Conservation (phyloP, 92 coral and sea anemone species). For the Phymanthus crucifer region DNA sequence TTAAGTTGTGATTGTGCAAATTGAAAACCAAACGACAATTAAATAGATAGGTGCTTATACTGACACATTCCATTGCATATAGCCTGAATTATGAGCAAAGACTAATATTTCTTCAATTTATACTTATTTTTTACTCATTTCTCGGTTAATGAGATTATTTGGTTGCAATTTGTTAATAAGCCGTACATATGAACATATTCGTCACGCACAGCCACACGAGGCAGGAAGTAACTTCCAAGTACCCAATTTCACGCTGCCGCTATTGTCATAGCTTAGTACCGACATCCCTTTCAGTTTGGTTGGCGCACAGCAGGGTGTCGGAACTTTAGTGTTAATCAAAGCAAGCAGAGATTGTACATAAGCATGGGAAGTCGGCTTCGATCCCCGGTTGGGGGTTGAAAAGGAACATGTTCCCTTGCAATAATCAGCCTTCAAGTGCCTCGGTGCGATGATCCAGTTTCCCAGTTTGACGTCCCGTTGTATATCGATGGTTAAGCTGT, state of each 20-base stretch:
- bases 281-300: constrained; percentile 81
- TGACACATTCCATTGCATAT: too few relatives aligned
- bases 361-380: constrained; percentile 87
- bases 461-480: constrained; percentile 80
- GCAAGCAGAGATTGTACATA: constrained; percentile 82
- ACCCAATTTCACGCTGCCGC: constrained; percentile 73
- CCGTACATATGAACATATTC: too few relatives aligned
- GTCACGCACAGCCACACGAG: constrained; percentile 90
- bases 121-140: too few relatives aligned
- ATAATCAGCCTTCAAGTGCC: constrained; percentile 81
- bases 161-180: too few relatives aligned
- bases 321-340: constrained; percentile 73
- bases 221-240: constrained; percentile 87
- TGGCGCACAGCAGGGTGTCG: constrained; percentile 96
- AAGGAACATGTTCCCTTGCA: constrained; percentile 90
- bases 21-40: too few relatives aligned
- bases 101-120: too few relatives aligned
- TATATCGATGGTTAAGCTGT: constrained; percentile 76
- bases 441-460: constrained; percentile 90
- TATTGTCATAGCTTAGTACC: constrained; percentile 81
- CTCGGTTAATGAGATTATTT: too few relatives aligned
- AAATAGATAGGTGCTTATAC: too few relatives aligned
- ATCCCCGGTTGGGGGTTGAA: too few relatives aligned
- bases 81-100: too few relatives aligned
- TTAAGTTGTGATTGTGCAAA: too few relatives aligned